Evolutionary conservation across 2,888 invertebrate genomes (phyloP).

Genomic region (Parnassius apollo): DNA sequence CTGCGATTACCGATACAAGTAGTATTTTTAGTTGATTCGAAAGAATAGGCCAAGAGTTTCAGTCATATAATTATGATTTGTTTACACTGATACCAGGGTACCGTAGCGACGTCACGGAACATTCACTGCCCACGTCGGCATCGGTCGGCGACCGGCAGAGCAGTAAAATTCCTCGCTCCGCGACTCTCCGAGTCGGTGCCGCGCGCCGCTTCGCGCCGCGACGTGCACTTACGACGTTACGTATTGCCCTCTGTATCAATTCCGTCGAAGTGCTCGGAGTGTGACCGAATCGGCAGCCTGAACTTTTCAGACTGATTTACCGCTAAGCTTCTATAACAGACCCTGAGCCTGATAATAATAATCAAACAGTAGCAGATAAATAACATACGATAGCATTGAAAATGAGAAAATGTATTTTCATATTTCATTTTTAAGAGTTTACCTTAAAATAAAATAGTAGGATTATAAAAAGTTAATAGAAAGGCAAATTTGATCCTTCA

Average conservation of each 20-base stretch:
- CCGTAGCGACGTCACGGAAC: slow-evolving; percentile 27
- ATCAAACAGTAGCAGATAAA: not conserved
- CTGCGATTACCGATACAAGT: slow-evolving; percentile 44
- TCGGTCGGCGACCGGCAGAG: slow-evolving; percentile 42
- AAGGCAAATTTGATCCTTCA: too few species aligned
- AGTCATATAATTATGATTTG: slow-evolving; percentile 56
- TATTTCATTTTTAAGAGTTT: too few species aligned
- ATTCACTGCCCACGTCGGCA: slow-evolving; percentile 34
- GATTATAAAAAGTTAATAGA: too few species aligned
- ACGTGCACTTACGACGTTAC: slow-evolving; percentile 39
- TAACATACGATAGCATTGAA: too few species aligned
- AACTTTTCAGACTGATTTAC: slow-evolving; percentile 27
- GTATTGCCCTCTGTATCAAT: slow-evolving; percentile 30
- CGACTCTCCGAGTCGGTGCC: slow-evolving; percentile 39
- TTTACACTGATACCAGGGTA: slow-evolving; percentile 53
- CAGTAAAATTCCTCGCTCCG: slow-evolving; percentile 22
- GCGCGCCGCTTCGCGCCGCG: slow-evolving; percentile 53
- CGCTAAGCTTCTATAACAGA: not conserved
- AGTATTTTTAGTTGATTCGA: slow-evolving; percentile 43
- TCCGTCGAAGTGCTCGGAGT: slow-evolving; percentile 48
- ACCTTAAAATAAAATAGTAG: too few species aligned
- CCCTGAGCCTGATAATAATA: not conserved
- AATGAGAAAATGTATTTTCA: too few species aligned
- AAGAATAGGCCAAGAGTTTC: slow-evolving; percentile 54
- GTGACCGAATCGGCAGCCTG: slow-evolving; percentile 42